Percentiles rank a stretch among this genome's conserved stretches.
These are phyloP conservation scores for Ptilodon capucinus DNA, from an alignment of 2,888 invertebrate genomes.

Conservation along the genomic window DNA sequence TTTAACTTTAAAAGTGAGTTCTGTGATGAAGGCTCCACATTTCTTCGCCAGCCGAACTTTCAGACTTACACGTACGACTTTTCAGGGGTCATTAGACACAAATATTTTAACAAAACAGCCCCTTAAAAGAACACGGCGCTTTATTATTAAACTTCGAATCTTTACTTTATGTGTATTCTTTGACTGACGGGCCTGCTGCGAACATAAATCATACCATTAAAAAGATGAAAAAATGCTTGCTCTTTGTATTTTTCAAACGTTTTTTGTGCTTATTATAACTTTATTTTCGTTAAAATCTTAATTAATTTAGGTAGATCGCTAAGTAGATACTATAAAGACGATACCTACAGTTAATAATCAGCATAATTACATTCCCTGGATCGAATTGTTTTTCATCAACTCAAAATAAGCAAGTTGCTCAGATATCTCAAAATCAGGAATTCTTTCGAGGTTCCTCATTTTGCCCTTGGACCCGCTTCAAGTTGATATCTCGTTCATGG, in stretches of 20 bases:
- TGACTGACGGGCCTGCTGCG: background rate
- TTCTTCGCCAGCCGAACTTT: slow-evolving; percentile 24
- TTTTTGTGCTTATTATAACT: background rate
- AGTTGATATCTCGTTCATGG: background rate
- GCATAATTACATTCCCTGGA: too few species aligned
- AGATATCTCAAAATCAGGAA: too few species aligned
- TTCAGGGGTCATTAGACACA: slow-evolving; percentile 25
- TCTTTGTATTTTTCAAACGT: background rate
- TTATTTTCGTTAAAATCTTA: too few species aligned
- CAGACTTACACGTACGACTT: slow-evolving; percentile 26
- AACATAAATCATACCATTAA: background rate
- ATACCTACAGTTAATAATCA: too few species aligned
- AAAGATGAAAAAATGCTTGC: background rate
- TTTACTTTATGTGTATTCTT: background rate
- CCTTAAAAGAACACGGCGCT: slow-evolving; percentile 5
- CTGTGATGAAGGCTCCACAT: slow-evolving; percentile 26
- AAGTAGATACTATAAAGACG: too few species aligned
- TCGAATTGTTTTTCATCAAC: too few species aligned
- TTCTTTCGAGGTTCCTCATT: too few species aligned
- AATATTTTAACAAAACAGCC: slow-evolving; percentile 18
- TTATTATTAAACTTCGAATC: slow-evolving; percentile 1
- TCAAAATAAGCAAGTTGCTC: too few species aligned
- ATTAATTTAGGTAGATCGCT: too few species aligned
- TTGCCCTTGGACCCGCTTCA: too few species aligned
- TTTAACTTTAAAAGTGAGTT: slow-evolving; percentile 39